A percentile compares a stretch with the other conserved stretches of the same genome.
Conservation (phyloP, 2,113 vertebrate species). For the Mustela nigripes region DNA sequence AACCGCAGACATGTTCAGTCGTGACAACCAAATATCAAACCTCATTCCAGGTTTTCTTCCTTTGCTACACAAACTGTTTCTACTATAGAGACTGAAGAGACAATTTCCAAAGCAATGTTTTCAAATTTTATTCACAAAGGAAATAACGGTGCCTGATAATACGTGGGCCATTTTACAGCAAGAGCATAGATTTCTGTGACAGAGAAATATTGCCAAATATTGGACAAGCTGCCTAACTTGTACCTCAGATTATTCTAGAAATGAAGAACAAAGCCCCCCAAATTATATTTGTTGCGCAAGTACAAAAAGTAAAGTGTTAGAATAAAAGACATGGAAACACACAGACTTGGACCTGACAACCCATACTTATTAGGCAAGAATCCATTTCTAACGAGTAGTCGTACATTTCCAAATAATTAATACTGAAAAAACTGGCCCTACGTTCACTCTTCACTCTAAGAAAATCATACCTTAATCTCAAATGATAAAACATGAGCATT, state of each 20-base stretch:
- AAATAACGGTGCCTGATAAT: neutral
- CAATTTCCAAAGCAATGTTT: neutral
- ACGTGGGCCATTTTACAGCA: neutral
- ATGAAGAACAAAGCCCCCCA: conserved; percentile 1
- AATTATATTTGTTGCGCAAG: conserved; percentile 3
- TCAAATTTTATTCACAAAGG: neutral
- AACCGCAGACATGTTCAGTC: conserved; percentile 11
- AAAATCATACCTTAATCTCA: conserved; percentile 6
- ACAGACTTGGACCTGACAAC: neutral
- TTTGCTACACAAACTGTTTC: neutral
- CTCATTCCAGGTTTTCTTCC: neutral
- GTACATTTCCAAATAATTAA: conserved; percentile 38
- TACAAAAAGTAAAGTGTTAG: conserved; percentile 37
- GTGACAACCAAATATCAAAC: conserved; percentile 37
- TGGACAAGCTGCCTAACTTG: neutral
- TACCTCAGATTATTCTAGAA: neutral
- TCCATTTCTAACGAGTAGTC: neutral
- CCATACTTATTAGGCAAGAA: conserved; percentile 9
- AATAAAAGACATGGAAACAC: neutral
- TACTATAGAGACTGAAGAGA: neutral
- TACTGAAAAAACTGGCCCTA: neutral
- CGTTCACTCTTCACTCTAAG: conserved; percentile 31
- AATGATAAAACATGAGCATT: conserved; percentile 22
- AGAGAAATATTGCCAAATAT: neutral
- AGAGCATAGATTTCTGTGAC: conserved; percentile 14